Evolutionary conservation across 1,140 invertebrate species (phyloP).

Genomic region (Globodera ellingtonae): DNA sequence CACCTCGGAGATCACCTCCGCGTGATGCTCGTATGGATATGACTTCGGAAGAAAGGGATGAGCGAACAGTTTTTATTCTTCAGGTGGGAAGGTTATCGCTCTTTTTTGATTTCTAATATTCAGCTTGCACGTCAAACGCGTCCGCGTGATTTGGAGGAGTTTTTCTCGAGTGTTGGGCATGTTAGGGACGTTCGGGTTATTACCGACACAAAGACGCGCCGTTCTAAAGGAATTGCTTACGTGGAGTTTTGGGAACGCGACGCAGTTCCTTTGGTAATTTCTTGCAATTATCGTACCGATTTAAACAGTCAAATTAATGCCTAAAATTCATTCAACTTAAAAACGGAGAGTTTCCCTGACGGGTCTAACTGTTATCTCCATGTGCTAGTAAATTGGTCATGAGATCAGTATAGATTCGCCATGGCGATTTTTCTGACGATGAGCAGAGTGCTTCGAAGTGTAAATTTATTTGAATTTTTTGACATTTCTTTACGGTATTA

Average conservation of each 20-base stretch:
- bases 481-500: too few relatives aligned
- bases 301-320: neutral
- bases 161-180: conserved; percentile 97
- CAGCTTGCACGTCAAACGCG: conserved; percentile 78
- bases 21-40: conserved; percentile 70
- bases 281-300: neutral
- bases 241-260: conserved; percentile 98
- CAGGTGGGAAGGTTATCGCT: conserved; percentile 72
- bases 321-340: conserved; percentile 1
- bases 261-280: conserved; percentile 84
- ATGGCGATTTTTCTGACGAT: conserved; percentile 1
- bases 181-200: conserved; percentile 97
- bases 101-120: conserved; percentile 49
- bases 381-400: conserved; percentile 19
- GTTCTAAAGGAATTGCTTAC: conserved; percentile 98
- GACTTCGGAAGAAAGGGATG: conserved; percentile 94
- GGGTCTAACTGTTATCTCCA: conserved; percentile 26
- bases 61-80: conserved; percentile 97
- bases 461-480: too few relatives aligned
- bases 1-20: conserved; percentile 56
- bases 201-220: conserved; percentile 95
- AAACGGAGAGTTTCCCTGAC: conserved; percentile 15
- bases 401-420: conserved; percentile 39
- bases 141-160: conserved; percentile 94
- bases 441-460: neutral